Evolutionary conservation across 2,888 invertebrate species (phyloP).

Genomic region (Dysmachus trigonus): DNA sequence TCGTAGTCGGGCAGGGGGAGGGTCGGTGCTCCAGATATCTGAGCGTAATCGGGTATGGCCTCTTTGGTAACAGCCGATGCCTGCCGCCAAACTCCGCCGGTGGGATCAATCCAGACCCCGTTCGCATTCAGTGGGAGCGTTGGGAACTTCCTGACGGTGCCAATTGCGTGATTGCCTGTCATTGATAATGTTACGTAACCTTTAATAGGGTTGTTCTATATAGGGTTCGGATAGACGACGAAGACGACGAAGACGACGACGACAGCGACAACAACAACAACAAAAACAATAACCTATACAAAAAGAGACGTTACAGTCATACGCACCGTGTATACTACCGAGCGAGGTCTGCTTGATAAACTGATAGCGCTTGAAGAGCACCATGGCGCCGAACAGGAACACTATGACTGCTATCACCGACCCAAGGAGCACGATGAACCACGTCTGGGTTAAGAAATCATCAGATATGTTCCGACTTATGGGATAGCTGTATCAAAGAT

Average conservation of each 20-base stretch:
- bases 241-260: no score
- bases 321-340: constrained; percentile 68
- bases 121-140: constrained; percentile 63
- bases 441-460: constrained; percentile 84
- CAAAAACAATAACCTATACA: neutral
- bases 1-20: constrained; percentile 64
- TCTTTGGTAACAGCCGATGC: constrained; percentile 62
- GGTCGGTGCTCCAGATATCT: constrained; percentile 59
- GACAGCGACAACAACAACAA: no score
- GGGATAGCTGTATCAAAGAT: constrained; percentile 65
- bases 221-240: neutral
- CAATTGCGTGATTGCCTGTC: constrained; percentile 66
- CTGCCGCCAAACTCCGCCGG: constrained; percentile 65
- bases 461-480: constrained; percentile 68
- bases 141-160: constrained; percentile 65
- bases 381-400: constrained; percentile 82
- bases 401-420: constrained; percentile 86
- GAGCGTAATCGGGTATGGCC: constrained; percentile 64
- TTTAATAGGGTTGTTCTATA: constrained; percentile 22
- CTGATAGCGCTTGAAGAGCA: constrained; percentile 78
- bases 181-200: constrained; percentile 51
- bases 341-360: constrained; percentile 75
- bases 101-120: constrained; percentile 65
- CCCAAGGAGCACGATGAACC: constrained; percentile 89
- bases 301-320: neutral